Percentiles rank a stretch among this genome's conserved stretches.
These are phyloP conservation scores for Podilymbus podiceps DNA, from an alignment of 2,113 vertebrate species.

Conservation along the genomic window DNA sequence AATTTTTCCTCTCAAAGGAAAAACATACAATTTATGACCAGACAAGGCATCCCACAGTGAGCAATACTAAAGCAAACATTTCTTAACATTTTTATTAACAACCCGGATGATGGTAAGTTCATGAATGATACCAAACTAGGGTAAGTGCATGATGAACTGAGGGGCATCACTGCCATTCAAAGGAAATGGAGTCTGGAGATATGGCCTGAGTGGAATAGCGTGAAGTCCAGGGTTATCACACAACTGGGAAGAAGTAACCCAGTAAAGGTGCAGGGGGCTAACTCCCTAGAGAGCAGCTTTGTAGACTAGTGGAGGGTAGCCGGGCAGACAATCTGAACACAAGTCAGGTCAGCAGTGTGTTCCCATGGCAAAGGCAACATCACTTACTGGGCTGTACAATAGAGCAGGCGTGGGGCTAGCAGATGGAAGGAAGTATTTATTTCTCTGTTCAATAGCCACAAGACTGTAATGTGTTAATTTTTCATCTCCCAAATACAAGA, in stretches of 20 bases:
- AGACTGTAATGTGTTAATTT: neutral
- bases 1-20: neutral
- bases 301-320: neutral
- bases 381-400: neutral
- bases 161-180: neutral
- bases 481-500: neutral
- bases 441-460: neutral
- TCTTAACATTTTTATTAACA: neutral
- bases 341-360: neutral
- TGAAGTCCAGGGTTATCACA: neutral
- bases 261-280: rapidly evolving
- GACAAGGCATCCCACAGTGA: neutral
- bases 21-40: neutral
- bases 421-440: neutral
- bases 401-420: neutral
- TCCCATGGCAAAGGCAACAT: neutral
- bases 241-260: neutral
- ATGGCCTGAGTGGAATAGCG: neutral
- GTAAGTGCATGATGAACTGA: neutral
- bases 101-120: neutral
- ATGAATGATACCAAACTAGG: neutral
- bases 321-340: neutral
- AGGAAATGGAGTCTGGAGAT: neutral
- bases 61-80: neutral
- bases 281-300: neutral